Percentiles rank a stretch among this genome's conserved stretches.
Conservation (phyloP, 2,888 invertebrate genomes). For the Eurytoma californica region DNA sequence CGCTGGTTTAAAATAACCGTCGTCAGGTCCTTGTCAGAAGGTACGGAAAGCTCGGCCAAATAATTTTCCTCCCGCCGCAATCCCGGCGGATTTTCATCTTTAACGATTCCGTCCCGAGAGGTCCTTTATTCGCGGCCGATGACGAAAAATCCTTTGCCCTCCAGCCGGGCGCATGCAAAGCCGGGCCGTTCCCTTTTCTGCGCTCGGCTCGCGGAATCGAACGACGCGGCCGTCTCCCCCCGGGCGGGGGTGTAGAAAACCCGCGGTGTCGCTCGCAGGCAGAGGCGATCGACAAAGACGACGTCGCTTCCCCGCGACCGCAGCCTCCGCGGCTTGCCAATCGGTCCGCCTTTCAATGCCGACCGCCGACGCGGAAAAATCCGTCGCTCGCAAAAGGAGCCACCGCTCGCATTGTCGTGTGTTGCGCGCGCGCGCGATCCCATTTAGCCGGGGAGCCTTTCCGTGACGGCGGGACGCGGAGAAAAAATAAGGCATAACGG, state of each 20-base stretch:
- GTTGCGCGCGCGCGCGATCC: not conserved
- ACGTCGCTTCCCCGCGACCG: not conserved
- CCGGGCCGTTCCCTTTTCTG: not conserved
- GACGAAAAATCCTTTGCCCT: not conserved
- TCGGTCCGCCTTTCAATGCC: not conserved
- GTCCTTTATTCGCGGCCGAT: not conserved
- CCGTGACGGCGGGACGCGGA: slow-evolving; percentile 18
- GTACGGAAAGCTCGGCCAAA: too few species aligned
- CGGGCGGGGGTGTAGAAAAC: not conserved
- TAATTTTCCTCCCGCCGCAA: not conserved
- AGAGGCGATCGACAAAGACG: not conserved
- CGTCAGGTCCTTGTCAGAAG: too few species aligned
- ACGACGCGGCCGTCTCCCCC: not conserved
- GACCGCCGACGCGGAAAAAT: not conserved
- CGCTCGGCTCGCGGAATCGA: slow-evolving; percentile 1
- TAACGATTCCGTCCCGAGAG: not conserved
- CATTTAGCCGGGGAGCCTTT: slow-evolving; percentile 8
- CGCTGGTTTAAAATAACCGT: too few species aligned
- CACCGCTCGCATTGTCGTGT: not conserved
- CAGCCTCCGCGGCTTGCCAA: not conserved
- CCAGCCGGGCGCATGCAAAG: not conserved
- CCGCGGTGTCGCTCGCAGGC: not conserved
- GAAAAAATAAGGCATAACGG: slow-evolving; percentile 18
- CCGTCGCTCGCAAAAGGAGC: slow-evolving; percentile 27
- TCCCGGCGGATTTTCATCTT: not conserved